phyloP scores from a whole-genome alignment of 2,113 vertebrate species.

The Elgaria multicarinata region DNA sequence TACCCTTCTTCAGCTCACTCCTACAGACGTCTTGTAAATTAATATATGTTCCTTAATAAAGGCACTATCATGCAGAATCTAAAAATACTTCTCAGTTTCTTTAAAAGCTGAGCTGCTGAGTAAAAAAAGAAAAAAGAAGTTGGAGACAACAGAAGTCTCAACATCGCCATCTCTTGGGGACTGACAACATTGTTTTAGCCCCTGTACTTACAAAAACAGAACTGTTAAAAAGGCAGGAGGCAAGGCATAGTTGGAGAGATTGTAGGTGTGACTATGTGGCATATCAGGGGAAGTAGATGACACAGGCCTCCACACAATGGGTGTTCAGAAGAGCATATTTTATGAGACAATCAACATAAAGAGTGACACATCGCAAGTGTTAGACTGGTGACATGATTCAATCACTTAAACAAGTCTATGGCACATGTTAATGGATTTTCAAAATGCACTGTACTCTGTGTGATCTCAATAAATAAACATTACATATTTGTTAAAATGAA shows the following conservation, averaged over 20 bases:
- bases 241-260: neutral
- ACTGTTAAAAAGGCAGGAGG: neutral
- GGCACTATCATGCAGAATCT: neutral
- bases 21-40: neutral
- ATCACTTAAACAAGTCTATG: neutral
- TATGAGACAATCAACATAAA: accelerated
- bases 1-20: neutral
- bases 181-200: neutral
- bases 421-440: neutral
- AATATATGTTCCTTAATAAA: slow-evolving; percentile 25
- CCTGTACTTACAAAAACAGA: neutral
- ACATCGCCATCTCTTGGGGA: neutral
- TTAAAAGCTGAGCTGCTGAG: neutral
- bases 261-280: neutral
- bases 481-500: neutral
- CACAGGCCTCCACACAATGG: neutral
- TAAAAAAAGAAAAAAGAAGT: neutral
- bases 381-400: neutral
- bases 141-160: slow-evolving; percentile 11
- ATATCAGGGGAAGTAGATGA: accelerated
- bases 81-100: slow-evolving; percentile 11
- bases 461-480: neutral
- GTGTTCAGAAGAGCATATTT: neutral
- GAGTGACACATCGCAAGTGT: neutral
- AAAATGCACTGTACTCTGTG: neutral